Evolutionary conservation across 2,888 invertebrate genomes (phyloP), one percentile per base, ranked within the genome.

Genomic region (Brachyptera risi): DNA sequence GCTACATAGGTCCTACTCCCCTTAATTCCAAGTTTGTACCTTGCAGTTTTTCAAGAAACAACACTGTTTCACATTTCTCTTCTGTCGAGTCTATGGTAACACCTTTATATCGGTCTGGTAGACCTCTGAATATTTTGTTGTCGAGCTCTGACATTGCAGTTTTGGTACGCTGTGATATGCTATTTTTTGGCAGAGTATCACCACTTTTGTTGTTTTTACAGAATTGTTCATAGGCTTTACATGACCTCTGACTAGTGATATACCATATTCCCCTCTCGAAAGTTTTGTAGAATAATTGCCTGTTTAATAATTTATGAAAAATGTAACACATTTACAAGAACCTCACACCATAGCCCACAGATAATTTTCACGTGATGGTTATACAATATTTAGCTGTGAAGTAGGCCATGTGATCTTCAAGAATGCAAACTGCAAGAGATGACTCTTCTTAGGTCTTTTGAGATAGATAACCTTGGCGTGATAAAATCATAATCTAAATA

Each of bases 71-170:
- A 73, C 83, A 85, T 40, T 79, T 73, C 73, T 86, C 84, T 56
- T 75, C 69, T 49, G 72, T 73, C 0, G 88, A 87, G 70, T 85
- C 80, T 0, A 92, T 80, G n/a, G 86, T 86, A 4, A 92, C 75
- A 1, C 90, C 92, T 70, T 84, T 82, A 67, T 85, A 90, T 67
- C 85, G 80, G 73, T 92, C 91, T 11, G 38, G 38, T 21, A 56
- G 17, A 4, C 64, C 64, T 49, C 37, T 15, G 42, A 64, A 64
- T 13, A 54, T 17, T n/a, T n/a, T n/a, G 5, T 54, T 37, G 19
- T 54, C 37, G 19, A n/a, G 4, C 13, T 54, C 23, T 19, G 37
- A 35, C 54, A 54, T 54, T 54, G 17, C 17, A 23, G 54, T 54
- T 37, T 37, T 21, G 2, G 17, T 19, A 37, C 54, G 24, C 15